A percentile compares a stretch with the other conserved stretches of the same genome.
These are phyloP conservation scores for Bombus polaris DNA, from an alignment of 1,140 invertebrate genomes.

Conservation along the genomic window DNA sequence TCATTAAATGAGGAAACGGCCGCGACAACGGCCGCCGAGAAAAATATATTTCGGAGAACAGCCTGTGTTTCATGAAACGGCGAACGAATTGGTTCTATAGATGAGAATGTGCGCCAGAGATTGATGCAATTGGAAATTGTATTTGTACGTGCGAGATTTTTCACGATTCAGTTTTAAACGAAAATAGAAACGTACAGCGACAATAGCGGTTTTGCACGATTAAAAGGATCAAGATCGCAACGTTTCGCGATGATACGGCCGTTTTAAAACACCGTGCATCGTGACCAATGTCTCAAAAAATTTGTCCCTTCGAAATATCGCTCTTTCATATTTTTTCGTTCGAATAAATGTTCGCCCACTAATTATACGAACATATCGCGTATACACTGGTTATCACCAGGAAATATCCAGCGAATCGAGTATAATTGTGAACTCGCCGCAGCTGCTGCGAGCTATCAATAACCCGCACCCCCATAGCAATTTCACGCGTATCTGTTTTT, in stretches of 20 bases:
- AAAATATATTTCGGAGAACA: neutral
- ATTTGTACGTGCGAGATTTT: neutral
- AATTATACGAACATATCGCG: neutral
- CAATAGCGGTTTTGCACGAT: neutral
- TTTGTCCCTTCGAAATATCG: neutral
- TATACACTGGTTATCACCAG: neutral
- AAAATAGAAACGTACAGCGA: neutral
- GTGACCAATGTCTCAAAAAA: neutral
- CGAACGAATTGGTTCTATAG: neutral
- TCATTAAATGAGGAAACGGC: conserved; percentile 9
- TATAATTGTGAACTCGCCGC: neutral
- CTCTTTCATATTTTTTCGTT: neutral
- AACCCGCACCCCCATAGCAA: neutral
- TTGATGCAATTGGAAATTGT: neutral
- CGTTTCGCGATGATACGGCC: too few relatives aligned
- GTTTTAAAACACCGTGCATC: too few relatives aligned
- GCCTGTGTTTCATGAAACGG: neutral
- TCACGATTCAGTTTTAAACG: neutral
- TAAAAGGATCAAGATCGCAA: too few relatives aligned
- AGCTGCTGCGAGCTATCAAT: conserved; percentile 7
- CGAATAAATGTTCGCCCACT: neutral
- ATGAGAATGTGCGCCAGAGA: neutral
- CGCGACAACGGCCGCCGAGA: neutral
- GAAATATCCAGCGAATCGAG: neutral
- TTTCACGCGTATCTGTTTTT: conserved; percentile 23